Base-by-base conservation (phyloP, 2,888 invertebrate genomes). In the Chalcosyrphus nemorum region DNA sequence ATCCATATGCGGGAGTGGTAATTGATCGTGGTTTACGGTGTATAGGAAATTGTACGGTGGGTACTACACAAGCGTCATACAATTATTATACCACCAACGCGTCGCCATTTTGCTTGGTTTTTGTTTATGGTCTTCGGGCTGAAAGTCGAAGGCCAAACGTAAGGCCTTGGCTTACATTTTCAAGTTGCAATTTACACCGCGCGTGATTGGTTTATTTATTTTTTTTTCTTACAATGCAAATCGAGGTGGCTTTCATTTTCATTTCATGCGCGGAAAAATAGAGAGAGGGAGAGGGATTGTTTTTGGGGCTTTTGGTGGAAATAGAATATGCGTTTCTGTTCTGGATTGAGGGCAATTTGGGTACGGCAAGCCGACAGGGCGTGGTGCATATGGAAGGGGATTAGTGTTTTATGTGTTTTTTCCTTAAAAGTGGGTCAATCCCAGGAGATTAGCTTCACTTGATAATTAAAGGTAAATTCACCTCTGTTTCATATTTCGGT, bases 151-250 rank as follows among this genome's bases (percentile, higher is more conserved):
- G 84, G 84, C 84, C 84, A 54, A 32, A 70, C 38, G 45, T 29
- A 70, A 80, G 84, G 84, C 84, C 84, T 84, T 84, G 84, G 84
- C 84, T 84, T 84, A 84, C 84, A 80, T 84, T 71, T 82, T 66
- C 35, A 59, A 66, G 71, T 77, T 82, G 77, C 72, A 77, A 71
- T 68, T 80, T 59, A 47, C 24, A 35, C 50, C 32, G 29, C 35
- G 29, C 47, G 21, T 45, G 32, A 57, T 76, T 47, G 27, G 70
- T 19, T 76, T n/a, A n/a, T n/a, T n/a, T n/a, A n/a, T n/a, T n/a
- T n/a, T n/a, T n/a, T n/a, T n/a, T n/a, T n/a, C 35, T 59, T 68
- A 61, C 59, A 75, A 68, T 75, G 61, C 68, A 75, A 75, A 80
- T 63, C 29, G 76, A 76, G 32, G 70, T 70, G 47, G 63, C 70